Evolutionary conservation across 1,140 invertebrate species (phyloP), one percentile per base, ranked within the genome.

Genomic region (Pantala flavescens): DNA sequence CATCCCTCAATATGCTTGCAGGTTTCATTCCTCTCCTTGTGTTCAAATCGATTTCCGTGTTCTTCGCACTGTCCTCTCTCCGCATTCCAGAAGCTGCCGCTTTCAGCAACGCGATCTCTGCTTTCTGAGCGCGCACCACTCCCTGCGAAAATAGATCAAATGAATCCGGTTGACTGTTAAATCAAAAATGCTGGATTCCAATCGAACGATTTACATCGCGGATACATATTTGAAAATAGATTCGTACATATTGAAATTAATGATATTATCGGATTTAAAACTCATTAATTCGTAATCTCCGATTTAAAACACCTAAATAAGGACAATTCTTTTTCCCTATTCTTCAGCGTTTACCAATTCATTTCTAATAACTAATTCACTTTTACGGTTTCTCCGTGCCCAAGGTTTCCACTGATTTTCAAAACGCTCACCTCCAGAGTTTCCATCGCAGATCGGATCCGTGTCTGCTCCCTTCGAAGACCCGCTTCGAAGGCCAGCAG

Each of bases 381-480:
- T n/a, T n/a, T n/a, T n/a, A n/a, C n/a, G n/a, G n/a, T n/a, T n/a
- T n/a, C n/a, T n/a, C n/a, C n/a, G n/a, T n/a, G n/a, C n/a, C n/a
- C n/a, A n/a, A n/a, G n/a, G n/a, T n/a, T n/a, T n/a, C n/a, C n/a
- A n/a, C n/a, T n/a, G n/a, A n/a, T n/a, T n/a, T n/a, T 24, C 23
- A 23, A 71, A 24, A 16, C 90, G 79, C 90, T 90, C 78, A 21
- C 49, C 49, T 63, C 49, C 1, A 63, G 49, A 3, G 1, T 3
- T 12, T 63, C 84, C 2, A 93, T 83, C 73, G 89, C 85, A 63
- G 87, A 86, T 43, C 86, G 85, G 63, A 93, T 91, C 77, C 86
- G 87, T 78, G 89, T 89, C 78, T 92, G 90, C 80, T 93, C 91
- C 78, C 89, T 86, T n/a, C 87, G 86, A 2, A 92, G 81, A n/a